Conservation (phyloP, 53 echinoderm and acorn worm species). For the Paracentrotus lividus region DNA sequence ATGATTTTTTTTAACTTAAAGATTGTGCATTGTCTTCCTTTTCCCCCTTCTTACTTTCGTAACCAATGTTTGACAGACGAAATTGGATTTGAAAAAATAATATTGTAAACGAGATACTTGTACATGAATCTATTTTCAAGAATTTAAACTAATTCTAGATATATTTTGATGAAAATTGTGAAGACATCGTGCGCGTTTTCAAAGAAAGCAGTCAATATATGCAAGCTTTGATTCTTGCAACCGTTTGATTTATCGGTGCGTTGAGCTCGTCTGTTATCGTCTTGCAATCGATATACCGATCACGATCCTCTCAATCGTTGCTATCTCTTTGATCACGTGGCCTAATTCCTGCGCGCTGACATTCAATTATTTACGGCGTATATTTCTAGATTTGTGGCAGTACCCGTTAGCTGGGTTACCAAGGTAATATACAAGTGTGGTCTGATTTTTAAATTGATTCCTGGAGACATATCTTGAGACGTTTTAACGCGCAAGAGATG, state of each 20-base stretch:
- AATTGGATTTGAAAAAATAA: no score
- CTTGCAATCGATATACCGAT: conserved; percentile 38
- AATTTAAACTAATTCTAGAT: no score
- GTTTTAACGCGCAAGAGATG: not conserved
- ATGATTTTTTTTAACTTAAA: no score
- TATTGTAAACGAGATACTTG: no score
- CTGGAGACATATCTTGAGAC: not conserved
- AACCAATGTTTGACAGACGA: no score
- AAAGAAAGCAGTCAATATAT: not conserved
- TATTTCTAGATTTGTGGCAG: not conserved
- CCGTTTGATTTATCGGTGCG: not conserved
- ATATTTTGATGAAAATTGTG: no score
- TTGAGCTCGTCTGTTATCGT: conserved; percentile 37
- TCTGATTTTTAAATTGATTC: not conserved
- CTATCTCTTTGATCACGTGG: not conserved
- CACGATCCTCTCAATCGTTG: conserved; percentile 20
- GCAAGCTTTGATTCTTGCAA: not conserved
- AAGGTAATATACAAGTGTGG: not conserved
- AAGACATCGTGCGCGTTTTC: no score
- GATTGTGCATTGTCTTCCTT: no score
- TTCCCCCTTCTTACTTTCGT: no score
- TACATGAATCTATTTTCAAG: no score
- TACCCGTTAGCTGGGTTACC: not conserved
- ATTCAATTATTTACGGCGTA: conserved; percentile 16
- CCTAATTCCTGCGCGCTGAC: not conserved